A percentile compares a stretch with the other conserved stretches of the same genome.
Conservation (phyloP, 1,140 invertebrate species). For the Trichonephila clavata region DNA sequence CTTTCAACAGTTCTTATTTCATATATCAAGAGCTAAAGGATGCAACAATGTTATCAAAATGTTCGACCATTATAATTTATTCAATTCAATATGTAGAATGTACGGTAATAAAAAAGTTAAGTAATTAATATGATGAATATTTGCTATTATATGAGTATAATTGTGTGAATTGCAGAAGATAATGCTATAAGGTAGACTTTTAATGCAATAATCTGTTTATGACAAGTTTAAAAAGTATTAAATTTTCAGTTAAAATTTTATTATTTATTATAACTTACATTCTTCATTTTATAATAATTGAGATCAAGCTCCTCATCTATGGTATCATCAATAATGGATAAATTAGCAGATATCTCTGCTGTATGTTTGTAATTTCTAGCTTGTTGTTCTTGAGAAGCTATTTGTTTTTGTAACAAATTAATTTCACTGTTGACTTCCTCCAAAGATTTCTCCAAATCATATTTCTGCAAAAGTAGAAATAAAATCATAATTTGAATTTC, state of each 20-base stretch:
- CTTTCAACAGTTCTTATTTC: too few species aligned
- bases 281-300: conserved; percentile 20
- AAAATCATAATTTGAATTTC: background rate
- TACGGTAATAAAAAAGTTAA: too few species aligned
- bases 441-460: conserved; percentile 34
- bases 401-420: background rate
- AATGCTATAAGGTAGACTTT: too few species aligned
- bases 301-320: background rate
- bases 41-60: too few species aligned
- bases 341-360: conserved; percentile 7
- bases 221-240: too few species aligned
- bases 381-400: background rate
- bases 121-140: too few species aligned
- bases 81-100: too few species aligned
- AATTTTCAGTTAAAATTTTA: background rate
- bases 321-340: background rate
- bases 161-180: too few species aligned
- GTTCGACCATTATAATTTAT: too few species aligned
- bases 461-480: conserved; percentile 7
- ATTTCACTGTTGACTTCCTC: conserved; percentile 12
- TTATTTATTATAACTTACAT: conserved; percentile 7
- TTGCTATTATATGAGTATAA: too few species aligned
- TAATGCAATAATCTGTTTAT: too few species aligned
- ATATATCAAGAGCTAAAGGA: too few species aligned
- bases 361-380: background rate